Conservation (phyloP, 2,888 invertebrate species). For the Mallateleia sp. region DNA sequence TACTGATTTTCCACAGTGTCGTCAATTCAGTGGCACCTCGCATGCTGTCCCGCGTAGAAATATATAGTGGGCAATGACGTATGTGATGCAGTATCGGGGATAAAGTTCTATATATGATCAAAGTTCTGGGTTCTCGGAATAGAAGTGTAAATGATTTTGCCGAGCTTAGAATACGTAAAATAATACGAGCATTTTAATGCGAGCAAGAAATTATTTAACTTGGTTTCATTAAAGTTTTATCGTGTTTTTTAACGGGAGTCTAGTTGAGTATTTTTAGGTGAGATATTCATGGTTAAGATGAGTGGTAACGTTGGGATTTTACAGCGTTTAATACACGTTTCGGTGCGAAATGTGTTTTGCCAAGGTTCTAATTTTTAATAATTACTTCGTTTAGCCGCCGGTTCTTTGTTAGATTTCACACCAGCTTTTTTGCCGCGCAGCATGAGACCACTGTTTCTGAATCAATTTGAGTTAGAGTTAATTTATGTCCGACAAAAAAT, state of each 20-base stretch:
- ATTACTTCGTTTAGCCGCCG: conserved; percentile 34
- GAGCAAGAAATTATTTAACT: conserved; percentile 1
- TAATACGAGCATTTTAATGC: conserved; percentile 32
- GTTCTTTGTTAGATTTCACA: conserved; percentile 54
- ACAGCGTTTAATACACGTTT: conserved; percentile 29
- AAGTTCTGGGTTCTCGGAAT: conserved; percentile 62
- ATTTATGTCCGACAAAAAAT: conserved; percentile 39
- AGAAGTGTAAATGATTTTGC: conserved; percentile 49
- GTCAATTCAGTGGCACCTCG: conserved; percentile 68
- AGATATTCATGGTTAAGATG: no score
- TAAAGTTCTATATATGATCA: conserved; percentile 57
- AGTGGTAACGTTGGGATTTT: neutral
- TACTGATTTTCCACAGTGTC: conserved; percentile 66
- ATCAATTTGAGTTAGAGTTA: conserved; percentile 48
- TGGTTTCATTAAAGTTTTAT: neutral
- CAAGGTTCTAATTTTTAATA: conserved; percentile 46
- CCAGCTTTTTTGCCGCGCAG: conserved; percentile 40
- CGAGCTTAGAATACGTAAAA: conserved; percentile 5
- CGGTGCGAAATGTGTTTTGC: conserved; percentile 21
- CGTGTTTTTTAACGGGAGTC: neutral
- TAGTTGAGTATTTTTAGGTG: no score
- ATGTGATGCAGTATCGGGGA: conserved; percentile 36
- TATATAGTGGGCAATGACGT: conserved; percentile 58
- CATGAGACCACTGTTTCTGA: conserved; percentile 52
- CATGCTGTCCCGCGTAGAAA: conserved; percentile 43